Base-by-base conservation (phyloP, 2,797 vertebrate genomes). In the Microctenopoma lineatum region DNA sequence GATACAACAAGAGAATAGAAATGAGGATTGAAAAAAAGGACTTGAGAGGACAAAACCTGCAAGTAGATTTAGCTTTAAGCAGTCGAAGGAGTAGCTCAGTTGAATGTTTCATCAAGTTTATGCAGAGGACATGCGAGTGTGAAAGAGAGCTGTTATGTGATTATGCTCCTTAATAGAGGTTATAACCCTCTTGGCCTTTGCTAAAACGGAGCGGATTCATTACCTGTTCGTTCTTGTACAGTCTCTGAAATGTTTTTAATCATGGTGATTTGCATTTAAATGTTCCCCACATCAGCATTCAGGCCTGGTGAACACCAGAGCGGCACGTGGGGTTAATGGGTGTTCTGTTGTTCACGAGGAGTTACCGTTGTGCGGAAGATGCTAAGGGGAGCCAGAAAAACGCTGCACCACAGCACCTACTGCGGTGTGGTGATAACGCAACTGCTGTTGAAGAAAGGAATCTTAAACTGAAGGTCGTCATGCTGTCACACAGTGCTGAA, bases 211-310 rank as follows among this genome's bases (percentile, higher is more conserved):
- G 72, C 66, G 59, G 66, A 64, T 84, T 82, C 70, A 67, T 85
- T 81, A 84, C 76, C 79, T 84, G 74, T 69, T 84, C 41, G 38
- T 77, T 70, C 70, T 53, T 66, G 21, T 72, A 42, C 59, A 63
- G 39, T 58, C 44, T 41, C 46, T 46, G n/a, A 54, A 73, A 75
- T 57, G 50, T 69, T 82, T 21, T 79, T 83, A 80, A 87, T 90
- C 55, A 82, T 18, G 53, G 48, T 41, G 56, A 89, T 91, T 92
- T 89, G 77, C 87, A 91, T 91, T 84, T 82, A 78, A 90, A 90
- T 88, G 59, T 85, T 69, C 12, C 38, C 41, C 26, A 52, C 60
- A 72, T 73, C 72, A 68, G 66, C 46, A 70, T 60, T 71, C 56
- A 58, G 36, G 7, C 4, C 67, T 13, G 48, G 56, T 51, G 50